Percentiles rank a stretch among this genome's conserved stretches.
These are phyloP conservation scores for Microdon myrmicae DNA, from an alignment of 2,888 invertebrate genomes.

Conservation along the genomic window DNA sequence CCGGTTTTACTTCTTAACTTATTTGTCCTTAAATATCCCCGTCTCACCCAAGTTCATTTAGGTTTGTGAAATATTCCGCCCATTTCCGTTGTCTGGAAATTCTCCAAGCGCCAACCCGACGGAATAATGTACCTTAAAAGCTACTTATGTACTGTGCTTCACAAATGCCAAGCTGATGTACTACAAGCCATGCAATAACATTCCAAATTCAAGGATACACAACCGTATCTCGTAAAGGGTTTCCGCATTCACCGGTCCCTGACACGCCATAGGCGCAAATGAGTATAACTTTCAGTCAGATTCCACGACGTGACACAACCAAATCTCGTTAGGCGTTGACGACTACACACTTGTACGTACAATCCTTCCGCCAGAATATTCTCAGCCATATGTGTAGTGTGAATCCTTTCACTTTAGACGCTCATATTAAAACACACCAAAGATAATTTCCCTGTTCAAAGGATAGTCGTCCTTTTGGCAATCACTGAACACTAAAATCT, in stretches of 20 bases:
- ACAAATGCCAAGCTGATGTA: slow-evolving; percentile 37
- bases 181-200: slow-evolving; percentile 47
- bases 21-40: too few relatives aligned
- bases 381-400: slow-evolving; percentile 12
- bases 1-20: too few relatives aligned
- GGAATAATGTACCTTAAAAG: slow-evolving; percentile 8
- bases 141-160: slow-evolving; percentile 18
- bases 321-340: slow-evolving; percentile 29
- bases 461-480: slow-evolving; percentile 31
- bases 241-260: slow-evolving; percentile 35
- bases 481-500: slow-evolving; percentile 48
- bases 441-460: slow-evolving; percentile 45
- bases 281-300: slow-evolving; percentile 36
- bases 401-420: slow-evolving; percentile 30
- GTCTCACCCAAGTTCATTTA: too few relatives aligned
- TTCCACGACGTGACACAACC: slow-evolving; percentile 28
- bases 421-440: slow-evolving; percentile 37
- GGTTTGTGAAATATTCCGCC: too few relatives aligned
- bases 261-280: slow-evolving; percentile 35
- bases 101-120: slow-evolving; percentile 16
- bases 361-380: too few relatives aligned
- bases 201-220: slow-evolving; percentile 32
- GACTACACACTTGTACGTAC: slow-evolving; percentile 19
- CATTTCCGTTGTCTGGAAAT: too few relatives aligned
- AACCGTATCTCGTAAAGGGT: slow-evolving; percentile 31